Evolutionary conservation across 2,888 invertebrate species (phyloP).

Genomic region (Acheta domesticus): DNA sequence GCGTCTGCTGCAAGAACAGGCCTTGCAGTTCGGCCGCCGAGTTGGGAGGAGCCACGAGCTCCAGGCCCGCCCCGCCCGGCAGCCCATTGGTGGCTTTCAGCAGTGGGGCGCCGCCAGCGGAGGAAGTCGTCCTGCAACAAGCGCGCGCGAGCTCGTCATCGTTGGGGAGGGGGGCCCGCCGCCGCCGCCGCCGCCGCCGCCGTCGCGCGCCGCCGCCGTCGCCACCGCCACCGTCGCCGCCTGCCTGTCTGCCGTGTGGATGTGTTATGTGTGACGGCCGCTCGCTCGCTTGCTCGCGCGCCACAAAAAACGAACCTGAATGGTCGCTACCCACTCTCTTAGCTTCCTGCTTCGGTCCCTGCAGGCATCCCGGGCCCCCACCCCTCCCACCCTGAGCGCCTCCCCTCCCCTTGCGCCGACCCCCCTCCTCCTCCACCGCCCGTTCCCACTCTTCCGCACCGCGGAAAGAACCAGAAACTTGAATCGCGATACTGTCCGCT

Average conservation of each 20-base stretch:
- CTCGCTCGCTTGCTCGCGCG: not conserved
- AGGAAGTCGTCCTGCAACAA: slow-evolving; percentile 35
- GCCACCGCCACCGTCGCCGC: too few relatives aligned
- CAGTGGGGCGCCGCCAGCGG: slow-evolving; percentile 51
- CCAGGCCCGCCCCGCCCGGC: slow-evolving; percentile 47
- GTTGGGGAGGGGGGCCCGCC: not conserved
- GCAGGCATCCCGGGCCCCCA: not conserved
- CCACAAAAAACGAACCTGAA: not conserved
- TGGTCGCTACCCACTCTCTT: slow-evolving; percentile 18
- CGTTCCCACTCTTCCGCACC: not conserved
- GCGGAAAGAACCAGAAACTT: slow-evolving; percentile 7
- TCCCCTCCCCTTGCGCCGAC: not conserved
- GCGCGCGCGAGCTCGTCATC: not conserved
- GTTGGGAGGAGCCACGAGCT: slow-evolving; percentile 50
- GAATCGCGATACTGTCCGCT: not conserved
- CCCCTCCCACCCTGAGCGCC: not conserved
- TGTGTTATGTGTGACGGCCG: slow-evolving; percentile 12
- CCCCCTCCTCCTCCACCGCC: not conserved
- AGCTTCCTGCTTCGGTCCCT: not conserved
- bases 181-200: too few relatives aligned
- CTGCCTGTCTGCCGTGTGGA: not conserved
- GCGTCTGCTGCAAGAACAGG: slow-evolving; percentile 49
- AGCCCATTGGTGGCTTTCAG: slow-evolving; percentile 67
- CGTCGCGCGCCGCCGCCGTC: too few relatives aligned
- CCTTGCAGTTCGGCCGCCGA: slow-evolving; percentile 58